Percentiles rank a stretch among this genome's conserved stretches.
These are phyloP conservation scores for Pollenia angustigena DNA, from an alignment of 2,888 invertebrate genomes.

Conservation along the genomic window DNA sequence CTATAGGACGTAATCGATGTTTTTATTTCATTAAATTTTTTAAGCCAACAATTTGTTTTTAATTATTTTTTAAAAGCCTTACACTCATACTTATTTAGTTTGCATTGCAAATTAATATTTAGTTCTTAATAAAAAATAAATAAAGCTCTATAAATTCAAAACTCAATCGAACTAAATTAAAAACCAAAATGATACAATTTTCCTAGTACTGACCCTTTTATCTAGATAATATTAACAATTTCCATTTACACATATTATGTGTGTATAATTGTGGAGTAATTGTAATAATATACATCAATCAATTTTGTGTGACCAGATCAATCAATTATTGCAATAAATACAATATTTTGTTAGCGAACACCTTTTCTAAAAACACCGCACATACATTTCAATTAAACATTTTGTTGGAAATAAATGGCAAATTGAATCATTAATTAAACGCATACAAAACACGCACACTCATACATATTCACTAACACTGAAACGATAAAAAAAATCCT, in stretches of 20 bases:
- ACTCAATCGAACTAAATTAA: not conserved
- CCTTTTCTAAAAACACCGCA: constrained; percentile 30
- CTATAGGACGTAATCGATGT: no score
- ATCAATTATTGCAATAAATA: constrained; percentile 58
- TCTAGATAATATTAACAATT: not conserved
- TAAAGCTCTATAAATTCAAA: not conserved
- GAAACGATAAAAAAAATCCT: constrained; percentile 13
- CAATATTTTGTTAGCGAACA: constrained; percentile 30
- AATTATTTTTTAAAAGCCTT: no score
- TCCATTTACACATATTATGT: not conserved
- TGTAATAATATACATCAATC: constrained; percentile 56
- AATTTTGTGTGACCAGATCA: constrained; percentile 59
- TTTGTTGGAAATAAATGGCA: constrained; percentile 45
- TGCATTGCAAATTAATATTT: no score
- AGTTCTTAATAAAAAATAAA: no score
- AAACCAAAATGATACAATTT: no score
- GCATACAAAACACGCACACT: constrained; percentile 13
- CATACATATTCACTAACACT: not conserved
- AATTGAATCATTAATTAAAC: constrained; percentile 68
- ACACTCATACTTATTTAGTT: no score
- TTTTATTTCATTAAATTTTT: no score
- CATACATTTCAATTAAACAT: constrained; percentile 45
- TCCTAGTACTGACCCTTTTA: no score
- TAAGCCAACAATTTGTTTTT: no score
- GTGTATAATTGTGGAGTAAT: constrained; percentile 22